A percentile compares a stretch with the other conserved stretches of the same genome.
Evolutionary conservation across 2,113 vertebrate genomes (phyloP).

Genomic region (Thymallus thymallus): DNA sequence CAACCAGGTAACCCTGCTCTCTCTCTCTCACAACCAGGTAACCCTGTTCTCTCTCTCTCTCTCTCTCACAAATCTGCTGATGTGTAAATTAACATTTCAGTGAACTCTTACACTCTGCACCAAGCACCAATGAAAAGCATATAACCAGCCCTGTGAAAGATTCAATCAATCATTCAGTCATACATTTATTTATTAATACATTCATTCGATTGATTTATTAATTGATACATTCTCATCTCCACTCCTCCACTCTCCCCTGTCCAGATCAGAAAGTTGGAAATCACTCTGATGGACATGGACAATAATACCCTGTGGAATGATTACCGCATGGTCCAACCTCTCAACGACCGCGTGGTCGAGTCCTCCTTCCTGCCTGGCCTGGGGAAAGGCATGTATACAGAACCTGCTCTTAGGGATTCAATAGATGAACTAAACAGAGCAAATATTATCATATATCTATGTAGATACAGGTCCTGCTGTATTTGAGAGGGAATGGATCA

Average conservation of each 20-base stretch:
- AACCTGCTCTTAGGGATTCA: neutral
- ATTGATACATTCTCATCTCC: too few species aligned
- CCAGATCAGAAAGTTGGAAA: conserved; percentile 81
- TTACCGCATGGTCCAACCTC: conserved; percentile 81
- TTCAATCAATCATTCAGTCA: too few species aligned
- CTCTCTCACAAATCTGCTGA: conserved; percentile 64
- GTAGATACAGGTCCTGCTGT: too few species aligned
- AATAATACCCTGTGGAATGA: conserved; percentile 81
- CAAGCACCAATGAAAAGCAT: too few species aligned
- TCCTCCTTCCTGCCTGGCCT: conserved; percentile 75
- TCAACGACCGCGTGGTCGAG: conserved; percentile 79
- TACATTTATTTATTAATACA: too few species aligned
- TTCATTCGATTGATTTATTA: too few species aligned
- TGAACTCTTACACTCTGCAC: too few species aligned
- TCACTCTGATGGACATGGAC: conserved; percentile 76
- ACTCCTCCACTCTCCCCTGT: neutral
- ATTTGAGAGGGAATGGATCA: too few species aligned
- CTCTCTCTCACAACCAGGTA: conserved; percentile 82
- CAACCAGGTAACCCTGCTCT: conserved; percentile 74
- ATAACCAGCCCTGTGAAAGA: too few species aligned
- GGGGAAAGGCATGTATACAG: conserved; percentile 59
- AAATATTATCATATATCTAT: too few species aligned
- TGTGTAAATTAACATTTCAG: neutral
- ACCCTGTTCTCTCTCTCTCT: conserved; percentile 68
- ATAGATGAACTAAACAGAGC: conserved; percentile 1